These are phyloP conservation scores for Coelinius sp. DNA, from an alignment of 2,888 invertebrate genomes.

Conservation along the genomic window DNA sequence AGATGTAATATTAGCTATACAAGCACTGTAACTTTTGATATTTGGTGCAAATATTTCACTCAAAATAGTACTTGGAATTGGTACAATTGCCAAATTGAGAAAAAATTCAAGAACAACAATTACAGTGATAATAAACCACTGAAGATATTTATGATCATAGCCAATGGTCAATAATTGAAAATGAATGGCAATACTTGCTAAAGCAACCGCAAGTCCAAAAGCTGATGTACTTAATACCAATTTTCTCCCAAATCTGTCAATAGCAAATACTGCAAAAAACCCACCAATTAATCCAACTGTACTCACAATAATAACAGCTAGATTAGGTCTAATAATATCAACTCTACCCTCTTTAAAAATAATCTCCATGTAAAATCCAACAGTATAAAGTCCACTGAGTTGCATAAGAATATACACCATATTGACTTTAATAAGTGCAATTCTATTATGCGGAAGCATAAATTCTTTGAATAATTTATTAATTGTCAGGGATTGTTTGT, in stretches of 20 bases:
- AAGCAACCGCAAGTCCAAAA: conserved; percentile 26
- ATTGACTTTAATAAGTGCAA: conserved; percentile 53
- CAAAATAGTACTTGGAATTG: conserved; percentile 57
- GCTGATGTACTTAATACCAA: conserved; percentile 49
- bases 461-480: conserved; percentile 41
- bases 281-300: conserved; percentile 40
- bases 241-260: conserved; percentile 62
- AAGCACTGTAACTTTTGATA: conserved; percentile 58
- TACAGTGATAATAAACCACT: conserved; percentile 54
- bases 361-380: conserved; percentile 57
- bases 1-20: conserved; percentile 51
- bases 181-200: conserved; percentile 39
- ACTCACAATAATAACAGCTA: conserved; percentile 39
- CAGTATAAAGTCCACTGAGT: conserved; percentile 57
- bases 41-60: conserved; percentile 59
- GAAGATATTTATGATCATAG: conserved; percentile 47
- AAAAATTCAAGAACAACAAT: conserved; percentile 48
- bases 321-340: conserved; percentile 47
- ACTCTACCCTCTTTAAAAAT: conserved; percentile 52
- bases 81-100: conserved; percentile 51
- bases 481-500: conserved; percentile 12
- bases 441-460: conserved; percentile 44
- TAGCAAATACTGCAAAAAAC: conserved; percentile 46
- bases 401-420: conserved; percentile 59
- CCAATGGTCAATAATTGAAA: conserved; percentile 52